These are phyloP conservation scores for Norana najaformis DNA, from an alignment of 2,888 invertebrate species.

Conservation along the genomic window DNA sequence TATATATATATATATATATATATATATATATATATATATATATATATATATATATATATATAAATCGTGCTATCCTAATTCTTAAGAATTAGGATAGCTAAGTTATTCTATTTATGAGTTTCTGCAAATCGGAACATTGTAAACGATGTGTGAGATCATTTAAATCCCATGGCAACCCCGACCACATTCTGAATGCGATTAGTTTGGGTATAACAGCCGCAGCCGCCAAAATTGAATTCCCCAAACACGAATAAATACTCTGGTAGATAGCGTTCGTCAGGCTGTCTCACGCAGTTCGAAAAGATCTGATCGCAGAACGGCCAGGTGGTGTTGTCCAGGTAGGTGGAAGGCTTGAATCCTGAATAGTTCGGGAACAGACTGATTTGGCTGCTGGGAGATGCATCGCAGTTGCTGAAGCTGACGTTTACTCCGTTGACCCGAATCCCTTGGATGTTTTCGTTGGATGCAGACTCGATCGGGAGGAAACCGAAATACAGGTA, in stretches of 20 bases:
- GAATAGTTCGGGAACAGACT: conserved; percentile 8
- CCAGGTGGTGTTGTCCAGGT: neutral
- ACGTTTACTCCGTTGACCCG: neutral
- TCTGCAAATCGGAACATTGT: no score
- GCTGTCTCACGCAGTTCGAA: neutral
- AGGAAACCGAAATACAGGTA: conserved; percentile 17
- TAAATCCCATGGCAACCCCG: neutral
- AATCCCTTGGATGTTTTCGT: neutral
- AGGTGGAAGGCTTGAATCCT: neutral
- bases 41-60: no score
- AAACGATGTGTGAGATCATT: neutral
- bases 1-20: no score
- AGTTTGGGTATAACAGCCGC: neutral
- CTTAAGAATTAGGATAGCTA: no score
- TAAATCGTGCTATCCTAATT: no score
- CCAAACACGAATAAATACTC: neutral
- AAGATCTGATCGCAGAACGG: neutral
- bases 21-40: no score
- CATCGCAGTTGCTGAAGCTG: neutral
- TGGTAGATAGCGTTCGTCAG: neutral
- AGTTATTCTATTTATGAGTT: no score
- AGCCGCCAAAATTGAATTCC: neutral
- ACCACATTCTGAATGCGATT: neutral
- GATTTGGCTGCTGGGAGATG: neutral
- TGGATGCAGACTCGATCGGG: neutral